Evolutionary conservation across 37 sponge, comb jelly and placozoan genomes (phyloP), one percentile per base, ranked within the genome.

Genomic region (Beroe forskalii): DNA sequence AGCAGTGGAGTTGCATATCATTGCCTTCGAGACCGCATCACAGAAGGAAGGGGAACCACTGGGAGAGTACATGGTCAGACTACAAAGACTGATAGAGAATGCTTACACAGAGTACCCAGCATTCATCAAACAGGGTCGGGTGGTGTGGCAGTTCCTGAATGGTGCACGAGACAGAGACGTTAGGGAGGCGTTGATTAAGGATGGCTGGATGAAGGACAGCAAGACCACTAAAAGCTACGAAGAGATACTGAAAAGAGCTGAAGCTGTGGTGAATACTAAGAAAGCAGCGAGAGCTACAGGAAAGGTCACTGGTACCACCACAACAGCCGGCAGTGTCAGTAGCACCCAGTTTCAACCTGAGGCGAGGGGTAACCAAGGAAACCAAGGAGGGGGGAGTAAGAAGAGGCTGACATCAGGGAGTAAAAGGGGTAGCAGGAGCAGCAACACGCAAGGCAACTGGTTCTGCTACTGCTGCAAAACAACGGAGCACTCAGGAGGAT

Each of bases 191-290:
- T 36, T 69, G 38, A 2, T 69, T 3, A 37, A 69, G 14, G 72
- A 32, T 36, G 72, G 72, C 1, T 69, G 72, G 72, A 69, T 69
- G 72, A 32, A 20, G 8, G 32, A 69, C 32, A 69, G 72, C 28
- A 31, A 37, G 17, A 37, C 28, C 9, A 20, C 72, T 19, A 69
- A 69, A 33, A 19, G 37, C 27, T 37, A 33, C 1, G 72, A 69
- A 20, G 72, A 69, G 38, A 2, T 69, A 27, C 38, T 36, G 38
- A 69, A 69, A 17, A 69, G 28, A 37, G 72, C 72, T 20, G 72
- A 69, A 17, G 0, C 14, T 27, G 72, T 17, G 35, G 32, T 14
- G 32, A 27, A 37, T 33, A 69, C 36, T 9, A 37, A 69, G 72
- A 37, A 35, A 6, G 32, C 27, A 35, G 4, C 72, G 4, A 64